Percentiles rank a stretch among this genome's conserved stretches.
These are phyloP conservation scores for Coenonympha arcania DNA, from an alignment of 2,888 invertebrate species.

Conservation along the genomic window DNA sequence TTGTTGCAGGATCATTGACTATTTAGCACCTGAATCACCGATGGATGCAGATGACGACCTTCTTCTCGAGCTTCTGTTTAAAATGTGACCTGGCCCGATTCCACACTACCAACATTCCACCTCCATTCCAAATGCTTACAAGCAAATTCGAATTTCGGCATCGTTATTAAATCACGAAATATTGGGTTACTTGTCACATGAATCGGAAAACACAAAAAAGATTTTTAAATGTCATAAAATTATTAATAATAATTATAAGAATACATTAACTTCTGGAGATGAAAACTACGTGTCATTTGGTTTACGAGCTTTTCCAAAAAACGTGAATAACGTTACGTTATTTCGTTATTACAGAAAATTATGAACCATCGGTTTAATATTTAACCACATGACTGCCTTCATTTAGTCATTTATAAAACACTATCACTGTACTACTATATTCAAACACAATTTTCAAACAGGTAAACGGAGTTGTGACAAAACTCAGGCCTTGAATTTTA, in stretches of 20 bases:
- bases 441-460: constrained; percentile 33
- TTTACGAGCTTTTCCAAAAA: background rate
- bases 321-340: background rate
- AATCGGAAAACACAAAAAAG: constrained; percentile 11
- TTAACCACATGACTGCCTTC: constrained; percentile 22
- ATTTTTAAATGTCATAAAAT: constrained; percentile 2
- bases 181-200: constrained; percentile 8
- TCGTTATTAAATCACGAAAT: constrained; percentile 8
- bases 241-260: constrained; percentile 3
- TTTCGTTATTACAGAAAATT: constrained; percentile 2
- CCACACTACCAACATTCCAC: constrained; percentile 1
- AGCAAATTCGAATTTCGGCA: constrained; percentile 11
- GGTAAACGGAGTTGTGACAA: constrained; percentile 57
- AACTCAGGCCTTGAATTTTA: constrained; percentile 57
- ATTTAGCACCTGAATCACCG: constrained; percentile 66
- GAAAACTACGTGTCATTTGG: constrained; percentile 9
- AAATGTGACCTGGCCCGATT: constrained; percentile 48
- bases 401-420: constrained; percentile 13
- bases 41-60: constrained; percentile 69
- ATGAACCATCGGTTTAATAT: constrained; percentile 3
- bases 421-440: constrained; percentile 5
- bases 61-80: constrained; percentile 65
- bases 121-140: background rate
- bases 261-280: constrained; percentile 15
- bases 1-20: constrained; percentile 57